Percentiles rank a stretch among this genome's conserved stretches.
phyloP scores from a whole-genome alignment of 2,113 vertebrate species.

The Seriola rivoliana region DNA sequence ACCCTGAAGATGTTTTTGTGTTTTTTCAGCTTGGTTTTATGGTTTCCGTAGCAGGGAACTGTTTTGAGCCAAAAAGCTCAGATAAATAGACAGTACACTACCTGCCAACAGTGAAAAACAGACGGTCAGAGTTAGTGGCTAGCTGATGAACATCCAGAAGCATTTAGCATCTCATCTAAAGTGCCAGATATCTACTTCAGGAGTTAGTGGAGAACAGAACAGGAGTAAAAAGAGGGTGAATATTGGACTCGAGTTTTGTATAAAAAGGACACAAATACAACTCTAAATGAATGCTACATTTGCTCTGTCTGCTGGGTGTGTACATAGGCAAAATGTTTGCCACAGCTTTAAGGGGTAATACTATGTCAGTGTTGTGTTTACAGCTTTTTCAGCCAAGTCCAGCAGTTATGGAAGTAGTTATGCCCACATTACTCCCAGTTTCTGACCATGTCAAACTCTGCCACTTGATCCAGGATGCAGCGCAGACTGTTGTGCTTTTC shows the following conservation, averaged over 20 bases:
- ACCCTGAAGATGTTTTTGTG: neutral
- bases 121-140: neutral
- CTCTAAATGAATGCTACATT: too few relatives aligned
- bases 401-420: neutral
- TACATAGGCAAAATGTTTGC: neutral
- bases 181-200: too few relatives aligned
- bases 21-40: slow-evolving; percentile 11
- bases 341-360: neutral
- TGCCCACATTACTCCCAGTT: neutral
- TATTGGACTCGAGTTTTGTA: too few relatives aligned
- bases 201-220: too few relatives aligned
- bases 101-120: neutral
- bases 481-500: neutral
- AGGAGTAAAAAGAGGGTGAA: too few relatives aligned
- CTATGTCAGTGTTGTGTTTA: neutral
- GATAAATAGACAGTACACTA: neutral
- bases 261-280: too few relatives aligned
- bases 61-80: neutral
- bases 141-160: neutral
- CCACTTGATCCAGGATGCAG: neutral
- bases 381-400: neutral
- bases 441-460: neutral
- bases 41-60: neutral
- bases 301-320: neutral
- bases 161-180: too few relatives aligned